These are phyloP conservation scores for Tetragonula carbonaria DNA, from an alignment of 2,888 invertebrate species.

Conservation along the genomic window DNA sequence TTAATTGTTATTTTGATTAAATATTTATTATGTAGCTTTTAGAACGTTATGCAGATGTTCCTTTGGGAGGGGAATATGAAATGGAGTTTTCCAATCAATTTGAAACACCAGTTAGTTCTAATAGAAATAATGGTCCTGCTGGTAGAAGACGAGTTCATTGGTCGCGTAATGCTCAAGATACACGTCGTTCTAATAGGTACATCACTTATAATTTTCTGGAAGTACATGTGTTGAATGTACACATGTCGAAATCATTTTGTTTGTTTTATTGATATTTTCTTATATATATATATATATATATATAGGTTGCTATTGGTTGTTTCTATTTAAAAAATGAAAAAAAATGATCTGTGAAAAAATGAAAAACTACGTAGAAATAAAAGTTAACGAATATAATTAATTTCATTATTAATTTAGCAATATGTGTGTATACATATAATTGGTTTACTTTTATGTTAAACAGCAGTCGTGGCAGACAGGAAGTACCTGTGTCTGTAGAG, in stretches of 20 bases:
- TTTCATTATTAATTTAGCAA: background rate
- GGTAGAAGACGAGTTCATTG: slow-evolving; percentile 59
- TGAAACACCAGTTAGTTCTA: slow-evolving; percentile 30
- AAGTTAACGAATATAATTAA: background rate
- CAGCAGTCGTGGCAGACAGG: slow-evolving; percentile 73
- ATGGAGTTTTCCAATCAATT: slow-evolving; percentile 38
- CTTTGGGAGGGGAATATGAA: slow-evolving; percentile 4
- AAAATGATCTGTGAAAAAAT: background rate
- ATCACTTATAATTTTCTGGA: background rate
- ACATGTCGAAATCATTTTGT: background rate
- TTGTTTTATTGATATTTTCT: background rate
- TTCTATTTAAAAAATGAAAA: background rate
- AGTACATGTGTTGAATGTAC: background rate
- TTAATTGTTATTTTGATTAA: background rate
- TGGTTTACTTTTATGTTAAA: slow-evolving; percentile 44
- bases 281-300: too few species aligned
- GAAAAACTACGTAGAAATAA: background rate
- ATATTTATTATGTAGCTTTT: slow-evolving; percentile 24
- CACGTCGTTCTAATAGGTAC: slow-evolving; percentile 72
- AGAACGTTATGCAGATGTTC: slow-evolving; percentile 30
- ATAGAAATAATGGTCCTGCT: slow-evolving; percentile 52
- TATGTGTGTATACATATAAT: background rate
- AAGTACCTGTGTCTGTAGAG: slow-evolving; percentile 82
- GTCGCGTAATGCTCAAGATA: slow-evolving; percentile 59
- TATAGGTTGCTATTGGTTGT: background rate